These are phyloP conservation scores for Peromyscus attwateri DNA, from an alignment of 2,797 vertebrate species.

Conservation along the genomic window DNA sequence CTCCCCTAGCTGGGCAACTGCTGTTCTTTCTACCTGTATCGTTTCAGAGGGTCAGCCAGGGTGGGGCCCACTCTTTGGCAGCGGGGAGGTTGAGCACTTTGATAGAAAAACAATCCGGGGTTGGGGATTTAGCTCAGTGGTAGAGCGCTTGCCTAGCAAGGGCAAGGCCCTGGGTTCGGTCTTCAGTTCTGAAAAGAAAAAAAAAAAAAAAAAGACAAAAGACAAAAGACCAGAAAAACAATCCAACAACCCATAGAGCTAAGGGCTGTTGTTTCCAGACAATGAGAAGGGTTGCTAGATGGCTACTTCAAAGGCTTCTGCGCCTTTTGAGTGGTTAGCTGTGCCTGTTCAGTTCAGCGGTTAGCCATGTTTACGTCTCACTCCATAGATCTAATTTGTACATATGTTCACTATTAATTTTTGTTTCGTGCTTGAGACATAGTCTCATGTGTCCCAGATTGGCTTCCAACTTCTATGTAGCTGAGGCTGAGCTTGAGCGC, in stretches of 20 bases:
- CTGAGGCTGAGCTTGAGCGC: background rate
- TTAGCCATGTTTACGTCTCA: background rate
- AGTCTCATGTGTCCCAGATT: background rate
- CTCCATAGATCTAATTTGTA: background rate
- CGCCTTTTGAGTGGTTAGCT: background rate
- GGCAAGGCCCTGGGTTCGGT: too few relatives aligned
- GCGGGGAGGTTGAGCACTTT: background rate
- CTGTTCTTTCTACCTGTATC: background rate
- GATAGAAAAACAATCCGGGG: background rate
- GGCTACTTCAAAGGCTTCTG: background rate
- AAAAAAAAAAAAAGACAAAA: too few relatives aligned
- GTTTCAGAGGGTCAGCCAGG: background rate
- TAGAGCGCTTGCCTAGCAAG: too few relatives aligned
- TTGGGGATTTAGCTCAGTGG: too few relatives aligned
- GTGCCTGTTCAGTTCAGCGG: background rate
- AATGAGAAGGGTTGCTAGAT: background rate
- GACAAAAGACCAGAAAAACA: background rate
- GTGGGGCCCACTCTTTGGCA: background rate
- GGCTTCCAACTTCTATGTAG: background rate
- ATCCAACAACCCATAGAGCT: background rate
- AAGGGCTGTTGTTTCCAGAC: background rate
- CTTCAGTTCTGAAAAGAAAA: too few relatives aligned
- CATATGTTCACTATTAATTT: background rate
- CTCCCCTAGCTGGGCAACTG: background rate
- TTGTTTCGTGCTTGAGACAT: background rate